phyloP scores from a whole-genome alignment of 2,888 invertebrate genomes.

The Hyppa rectilinea region DNA sequence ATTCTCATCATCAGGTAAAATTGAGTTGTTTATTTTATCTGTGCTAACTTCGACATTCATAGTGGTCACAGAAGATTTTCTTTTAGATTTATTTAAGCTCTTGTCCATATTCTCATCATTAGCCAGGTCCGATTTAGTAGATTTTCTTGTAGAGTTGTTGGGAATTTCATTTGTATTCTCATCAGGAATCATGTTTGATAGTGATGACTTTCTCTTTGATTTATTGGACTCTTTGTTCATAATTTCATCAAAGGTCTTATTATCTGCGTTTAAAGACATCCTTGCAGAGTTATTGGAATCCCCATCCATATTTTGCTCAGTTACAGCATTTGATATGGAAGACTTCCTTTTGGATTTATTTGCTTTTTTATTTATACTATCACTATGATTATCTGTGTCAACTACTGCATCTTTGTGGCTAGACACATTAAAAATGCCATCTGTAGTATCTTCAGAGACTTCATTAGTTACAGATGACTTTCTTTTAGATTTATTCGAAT shows the following conservation, averaged over 20 bases:
- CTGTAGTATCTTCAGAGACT: constrained; percentile 40
- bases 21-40: constrained; percentile 24
- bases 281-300: constrained; percentile 27
- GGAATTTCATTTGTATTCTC: constrained; percentile 19
- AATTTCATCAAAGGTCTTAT: constrained; percentile 25
- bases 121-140: constrained; percentile 1
- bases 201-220: constrained; percentile 49
- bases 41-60: constrained; percentile 19
- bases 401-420: constrained; percentile 14
- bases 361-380: constrained; percentile 29
- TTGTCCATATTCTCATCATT: constrained; percentile 30
- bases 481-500: constrained; percentile 48
- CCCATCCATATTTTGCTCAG: constrained; percentile 18
- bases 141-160: constrained; percentile 37
- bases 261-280: constrained; percentile 24
- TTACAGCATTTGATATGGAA: constrained; percentile 25
- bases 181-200: constrained; percentile 9
- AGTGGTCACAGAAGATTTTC: constrained; percentile 19
- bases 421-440: constrained; percentile 26
- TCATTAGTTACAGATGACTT: constrained; percentile 41
- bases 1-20: constrained; percentile 3
- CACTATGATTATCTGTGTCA: constrained; percentile 12
- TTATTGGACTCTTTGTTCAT: constrained; percentile 33
- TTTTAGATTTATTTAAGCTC: constrained; percentile 41
- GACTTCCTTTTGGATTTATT: constrained; percentile 60